Evolutionary conservation across 1,140 invertebrate species (phyloP), one percentile per base, ranked within the genome.

Genomic region (Drosophila sproati): DNA sequence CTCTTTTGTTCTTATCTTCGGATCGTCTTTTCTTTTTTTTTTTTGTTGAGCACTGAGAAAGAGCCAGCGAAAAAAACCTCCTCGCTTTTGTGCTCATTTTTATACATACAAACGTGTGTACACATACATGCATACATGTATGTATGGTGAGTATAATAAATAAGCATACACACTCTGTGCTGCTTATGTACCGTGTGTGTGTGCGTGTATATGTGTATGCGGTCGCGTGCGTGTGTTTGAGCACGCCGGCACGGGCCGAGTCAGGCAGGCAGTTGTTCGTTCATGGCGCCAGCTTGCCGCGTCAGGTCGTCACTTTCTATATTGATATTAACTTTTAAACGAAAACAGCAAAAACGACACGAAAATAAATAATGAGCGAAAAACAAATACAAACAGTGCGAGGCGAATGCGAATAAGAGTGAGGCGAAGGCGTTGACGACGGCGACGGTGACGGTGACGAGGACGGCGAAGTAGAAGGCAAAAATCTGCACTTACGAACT

Each of bases 241-340:
- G 77, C 74, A 80, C 79, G 73, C 73, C 69, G 62, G 71, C 63
- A 66, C 61, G 66, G 62, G 69, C 66, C 61, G 62, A 73, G 62
- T 56, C 54, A 62, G 47, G 71, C 72, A 77, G 70, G 20, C 20
- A 20, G 20, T 20, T 20, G 20, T 20, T 61, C 76, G 80, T 66
- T 83, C 59, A 74, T 88, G 85, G 85, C 85, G 85, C 85, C 85
- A 89, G 85, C 63, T 70, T 88, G 85, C 85, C 85, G 85, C 85
- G 85, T 88, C 83, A 88, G 83, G 85, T 89, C 83, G 83, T 88
- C 85, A 88, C 85, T 88, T 88, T 88, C 85, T 88, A 88, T 88
- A 88, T 89, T 88, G 85, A 88, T 88, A 88, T 88, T 88, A 88
- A 88, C 85, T 89, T 89, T 88, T 90, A 89, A 88, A 86, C 85